These are phyloP conservation scores for Lepidocolaptes lacrymiger DNA, from an alignment of 2,797 vertebrate genomes.

Conservation along the genomic window DNA sequence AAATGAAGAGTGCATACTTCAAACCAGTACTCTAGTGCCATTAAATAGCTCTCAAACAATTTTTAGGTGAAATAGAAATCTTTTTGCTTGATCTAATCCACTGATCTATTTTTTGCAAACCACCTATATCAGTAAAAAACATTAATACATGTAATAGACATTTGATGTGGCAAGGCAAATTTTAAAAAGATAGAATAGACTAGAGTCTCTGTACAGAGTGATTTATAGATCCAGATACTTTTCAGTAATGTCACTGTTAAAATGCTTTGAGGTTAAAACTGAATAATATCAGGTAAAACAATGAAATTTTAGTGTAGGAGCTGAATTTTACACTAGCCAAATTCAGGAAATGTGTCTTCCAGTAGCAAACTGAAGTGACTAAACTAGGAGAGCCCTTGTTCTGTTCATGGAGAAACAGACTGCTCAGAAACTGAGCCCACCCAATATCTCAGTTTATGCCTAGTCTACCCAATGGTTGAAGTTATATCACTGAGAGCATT, in stretches of 20 bases:
- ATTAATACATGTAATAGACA: neutral
- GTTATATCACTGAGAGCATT: rapidly evolving
- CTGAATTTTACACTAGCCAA: neutral
- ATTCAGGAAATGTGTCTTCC: neutral
- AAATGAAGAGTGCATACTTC: neutral
- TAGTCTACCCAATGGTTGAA: neutral
- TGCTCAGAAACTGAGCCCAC: neutral
- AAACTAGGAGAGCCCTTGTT: neutral
- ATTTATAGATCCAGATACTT: neutral
- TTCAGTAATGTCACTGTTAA: neutral
- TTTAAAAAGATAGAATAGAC: neutral
- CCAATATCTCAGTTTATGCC: neutral
- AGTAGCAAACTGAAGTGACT: neutral
- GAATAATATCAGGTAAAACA: neutral
- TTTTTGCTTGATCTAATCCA: neutral
- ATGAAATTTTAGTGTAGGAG: neutral
- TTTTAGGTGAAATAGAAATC: neutral
- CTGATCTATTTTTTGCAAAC: neutral
- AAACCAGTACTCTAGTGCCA: neutral
- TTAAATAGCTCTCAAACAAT: neutral
- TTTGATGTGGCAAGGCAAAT: neutral
- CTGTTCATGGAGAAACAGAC: neutral
- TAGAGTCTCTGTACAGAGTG: neutral
- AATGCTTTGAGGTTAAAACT: neutral
- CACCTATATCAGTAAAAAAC: neutral